Evolutionary conservation across 92 coral and sea anemone species (phyloP).

Genomic region (Zoanthus sociatus): DNA sequence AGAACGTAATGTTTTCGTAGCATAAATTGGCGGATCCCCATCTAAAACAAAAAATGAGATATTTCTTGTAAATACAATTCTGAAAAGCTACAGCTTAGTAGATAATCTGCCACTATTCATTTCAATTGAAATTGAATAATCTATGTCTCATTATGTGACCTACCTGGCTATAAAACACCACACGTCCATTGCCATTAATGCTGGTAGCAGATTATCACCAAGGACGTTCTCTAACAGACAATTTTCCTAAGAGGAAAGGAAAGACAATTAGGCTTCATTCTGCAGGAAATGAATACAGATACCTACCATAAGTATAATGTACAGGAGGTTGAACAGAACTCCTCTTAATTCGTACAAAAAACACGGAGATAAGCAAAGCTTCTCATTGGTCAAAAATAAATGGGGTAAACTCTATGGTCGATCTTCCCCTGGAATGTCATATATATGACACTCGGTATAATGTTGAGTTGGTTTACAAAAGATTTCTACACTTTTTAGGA

Average conservation of each 20-base stretch:
- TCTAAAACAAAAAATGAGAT: not conserved
- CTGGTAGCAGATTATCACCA: slow-evolving; percentile 55
- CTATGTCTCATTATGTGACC: not conserved
- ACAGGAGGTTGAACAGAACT: too few species aligned
- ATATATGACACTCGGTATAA: too few species aligned
- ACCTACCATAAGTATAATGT: too few species aligned
- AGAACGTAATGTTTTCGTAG: not conserved
- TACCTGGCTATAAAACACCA: slow-evolving; percentile 98
- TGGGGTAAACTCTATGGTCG: too few species aligned
- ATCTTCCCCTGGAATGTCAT: too few species aligned
- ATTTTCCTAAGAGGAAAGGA: slow-evolving; percentile 61
- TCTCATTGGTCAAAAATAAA: too few species aligned
- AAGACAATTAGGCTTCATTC: not conserved
- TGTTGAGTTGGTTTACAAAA: too few species aligned
- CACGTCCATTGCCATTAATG: slow-evolving; percentile 79
- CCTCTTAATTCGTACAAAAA: too few species aligned
- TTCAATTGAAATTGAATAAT: not conserved
- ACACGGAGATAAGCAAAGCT: too few species aligned
- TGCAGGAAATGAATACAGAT: too few species aligned
- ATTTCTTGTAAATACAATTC: not conserved
- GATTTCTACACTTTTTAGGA: too few species aligned
- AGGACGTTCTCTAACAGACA: slow-evolving; percentile 79
- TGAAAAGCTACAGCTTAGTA: not conserved
- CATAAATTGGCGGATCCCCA: slow-evolving; percentile 16
- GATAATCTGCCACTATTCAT: not conserved